Evolutionary conservation across 2,113 vertebrate species (phyloP), one percentile per base, ranked within the genome.

Genomic region (Actenoides lindsayi): DNA sequence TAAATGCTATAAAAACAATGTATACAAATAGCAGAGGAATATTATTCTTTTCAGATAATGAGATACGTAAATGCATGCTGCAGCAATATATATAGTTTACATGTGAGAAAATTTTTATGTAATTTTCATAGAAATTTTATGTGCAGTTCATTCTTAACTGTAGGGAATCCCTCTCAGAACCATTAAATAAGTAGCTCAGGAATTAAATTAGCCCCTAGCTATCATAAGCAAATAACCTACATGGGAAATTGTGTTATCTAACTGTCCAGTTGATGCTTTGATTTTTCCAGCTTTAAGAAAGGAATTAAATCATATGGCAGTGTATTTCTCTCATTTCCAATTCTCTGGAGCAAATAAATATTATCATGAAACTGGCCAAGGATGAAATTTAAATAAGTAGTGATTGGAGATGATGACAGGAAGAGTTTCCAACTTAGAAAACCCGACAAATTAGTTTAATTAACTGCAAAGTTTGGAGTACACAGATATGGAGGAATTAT

Each of bases 351-450:
- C 98, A 98, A 97, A 98, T 98, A 98, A 98, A 98, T 97, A 98
- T 98, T 98, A 98, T 98, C 97, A 98, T 98, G 97, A 98, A 98
- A 97, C 97, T 98, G 96, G 97, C 97, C 98, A 98, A 98, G 98
- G 97, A 97, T 98, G 98, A 98, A 98, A 98, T 98, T 98, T 98
- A 98, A 98, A 97, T 98, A 98, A 98, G 97, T 97, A 98, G 97
- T 96, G 97, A 98, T 97, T 97, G 97, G 97, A 97, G 94, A 97
- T 76, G 97, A 97, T 98, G 97, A 97, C 97, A 97, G 97, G 60
- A 97, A 97, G 96, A 98, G 91, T 98, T 98, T 98, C 94, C 91
- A 97, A 96, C 87, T 96, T 97, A 96, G 92, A 97, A 98, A 98
- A 97, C 7, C 94, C 97, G 94, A 98, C 94, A 98, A 96, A 98